A percentile compares a stretch with the other conserved stretches of the same genome.
These are phyloP conservation scores for Potorous gilbertii DNA, from an alignment of 2,797 vertebrate genomes.

Conservation along the genomic window DNA sequence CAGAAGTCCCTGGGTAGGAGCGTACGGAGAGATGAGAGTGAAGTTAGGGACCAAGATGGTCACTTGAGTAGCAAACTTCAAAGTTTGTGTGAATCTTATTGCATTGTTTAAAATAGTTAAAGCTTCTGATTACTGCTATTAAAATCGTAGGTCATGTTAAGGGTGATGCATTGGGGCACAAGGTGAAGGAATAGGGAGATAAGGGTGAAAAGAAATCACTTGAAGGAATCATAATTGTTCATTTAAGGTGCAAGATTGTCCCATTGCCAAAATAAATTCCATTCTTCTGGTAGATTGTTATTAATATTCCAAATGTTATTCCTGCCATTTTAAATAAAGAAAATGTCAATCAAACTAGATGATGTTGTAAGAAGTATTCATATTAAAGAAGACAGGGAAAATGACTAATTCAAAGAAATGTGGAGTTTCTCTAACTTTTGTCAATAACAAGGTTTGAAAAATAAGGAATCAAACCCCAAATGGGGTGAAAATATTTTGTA, in stretches of 20 bases:
- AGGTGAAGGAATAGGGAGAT: constrained; percentile 9
- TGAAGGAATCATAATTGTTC: constrained; percentile 7
- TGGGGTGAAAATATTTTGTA: background rate
- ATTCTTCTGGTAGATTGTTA: constrained; percentile 16
- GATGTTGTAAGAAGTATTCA: background rate
- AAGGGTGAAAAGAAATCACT: background rate
- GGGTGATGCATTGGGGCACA: background rate
- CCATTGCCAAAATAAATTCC: constrained; percentile 41
- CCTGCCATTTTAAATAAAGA: constrained; percentile 16
- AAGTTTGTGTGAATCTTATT: background rate
- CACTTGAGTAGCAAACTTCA: background rate
- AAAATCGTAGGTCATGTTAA: background rate
- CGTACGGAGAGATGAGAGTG: background rate
- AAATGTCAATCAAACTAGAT: constrained; percentile 37
- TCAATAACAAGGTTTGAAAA: background rate
- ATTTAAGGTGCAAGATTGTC: background rate
- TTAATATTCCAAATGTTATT: constrained; percentile 27
- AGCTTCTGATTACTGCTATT: background rate
- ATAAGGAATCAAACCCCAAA: background rate
- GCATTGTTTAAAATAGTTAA: background rate
- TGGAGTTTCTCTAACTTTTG: background rate
- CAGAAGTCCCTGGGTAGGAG: constrained; percentile 69
- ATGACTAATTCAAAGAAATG: background rate
- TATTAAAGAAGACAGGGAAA: constrained; percentile 1
- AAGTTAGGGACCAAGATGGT: background rate